Conservation (phyloP, 2,797 vertebrate genomes). For the Florisuga fusca region DNA sequence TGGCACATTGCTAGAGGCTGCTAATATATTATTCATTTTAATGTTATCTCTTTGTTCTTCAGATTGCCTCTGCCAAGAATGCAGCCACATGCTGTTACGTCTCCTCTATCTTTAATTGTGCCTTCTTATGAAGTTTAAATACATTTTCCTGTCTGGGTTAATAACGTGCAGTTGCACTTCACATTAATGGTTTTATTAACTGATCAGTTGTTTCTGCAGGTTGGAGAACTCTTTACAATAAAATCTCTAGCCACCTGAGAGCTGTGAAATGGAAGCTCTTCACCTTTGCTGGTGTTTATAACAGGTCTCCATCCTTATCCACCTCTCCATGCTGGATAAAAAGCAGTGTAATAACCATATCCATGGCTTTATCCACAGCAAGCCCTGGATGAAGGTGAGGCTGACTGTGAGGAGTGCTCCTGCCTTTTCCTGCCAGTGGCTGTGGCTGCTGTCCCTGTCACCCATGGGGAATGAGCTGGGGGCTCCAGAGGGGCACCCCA, state of each 20-base stretch:
- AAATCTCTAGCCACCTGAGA: background rate
- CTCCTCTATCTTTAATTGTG: background rate
- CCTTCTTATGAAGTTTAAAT: background rate
- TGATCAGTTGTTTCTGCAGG: background rate
- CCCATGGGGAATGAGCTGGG: accelerated
- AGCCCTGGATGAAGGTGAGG: background rate
- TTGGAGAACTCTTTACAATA: background rate
- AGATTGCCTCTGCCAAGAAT: accelerated
- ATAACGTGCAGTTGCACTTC: background rate
- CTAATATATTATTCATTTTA: background rate
- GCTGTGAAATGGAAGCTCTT: background rate
- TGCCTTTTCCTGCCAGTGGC: accelerated
- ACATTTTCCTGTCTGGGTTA: background rate
- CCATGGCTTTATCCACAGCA: accelerated
- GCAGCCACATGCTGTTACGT: background rate
- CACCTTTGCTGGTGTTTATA: background rate
- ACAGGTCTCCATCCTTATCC: background rate
- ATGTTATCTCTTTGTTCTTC: background rate
- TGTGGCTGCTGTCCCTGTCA: background rate
- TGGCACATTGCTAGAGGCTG: background rate
- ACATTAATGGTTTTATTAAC: background rate
- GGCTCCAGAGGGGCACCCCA: background rate
- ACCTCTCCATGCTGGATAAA: background rate
- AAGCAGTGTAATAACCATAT: accelerated
- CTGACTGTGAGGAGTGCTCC: background rate